Base-by-base conservation (phyloP, 2,888 invertebrate genomes). In the Himalopsyche anomala region DNA sequence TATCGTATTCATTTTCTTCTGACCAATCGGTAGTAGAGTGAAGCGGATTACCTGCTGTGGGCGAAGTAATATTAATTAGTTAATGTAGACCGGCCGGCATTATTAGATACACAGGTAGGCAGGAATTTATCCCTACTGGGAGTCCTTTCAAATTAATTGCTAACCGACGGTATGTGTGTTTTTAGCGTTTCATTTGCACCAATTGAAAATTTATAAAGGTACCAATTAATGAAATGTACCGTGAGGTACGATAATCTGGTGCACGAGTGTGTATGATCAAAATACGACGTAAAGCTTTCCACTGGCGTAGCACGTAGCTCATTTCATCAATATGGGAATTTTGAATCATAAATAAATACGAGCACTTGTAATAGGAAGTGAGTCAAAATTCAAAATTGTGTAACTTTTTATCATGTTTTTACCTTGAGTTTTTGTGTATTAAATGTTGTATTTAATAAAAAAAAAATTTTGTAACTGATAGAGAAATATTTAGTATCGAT, bases 81-180 rank as follows among this genome's bases (percentile, higher is more conserved):
- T 62, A 62, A 62, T 62, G 62, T 62, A 62, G 62, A 28, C 62
- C 62, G 62, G n/a, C 19, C 28, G 62, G 62, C 15, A 9, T 28
- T 19, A 62, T 19, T 62, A 28, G 62, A 5, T 19, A 62, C 62
- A 62, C 19, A 62, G 62, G 62, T 19, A 62, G 62, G 62, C 28
- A 12, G 8, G 28, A 62, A 62, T 28, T 62, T 28, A 62, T 62
- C 19, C 15, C 62, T 62, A 11, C 62, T 19, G 62, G 62, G 62
- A 62, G 62, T 62, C n/a, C 62, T n/a, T 19, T 62, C 62, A 62
- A 62, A 62, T 62, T 62, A 62, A 62, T 62, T 62, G 62, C 62
- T 15, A 5, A 15, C 62, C 62, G 62, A n/a, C 62, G 62, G 19
- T 62, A 8, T 62, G 62, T 62, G 62, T 62, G 62, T 62, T 62